Percentiles rank a stretch among this genome's conserved stretches.
Evolutionary conservation across 2,113 vertebrate genomes (phyloP).

Genomic region (Zosterops japonicus): DNA sequence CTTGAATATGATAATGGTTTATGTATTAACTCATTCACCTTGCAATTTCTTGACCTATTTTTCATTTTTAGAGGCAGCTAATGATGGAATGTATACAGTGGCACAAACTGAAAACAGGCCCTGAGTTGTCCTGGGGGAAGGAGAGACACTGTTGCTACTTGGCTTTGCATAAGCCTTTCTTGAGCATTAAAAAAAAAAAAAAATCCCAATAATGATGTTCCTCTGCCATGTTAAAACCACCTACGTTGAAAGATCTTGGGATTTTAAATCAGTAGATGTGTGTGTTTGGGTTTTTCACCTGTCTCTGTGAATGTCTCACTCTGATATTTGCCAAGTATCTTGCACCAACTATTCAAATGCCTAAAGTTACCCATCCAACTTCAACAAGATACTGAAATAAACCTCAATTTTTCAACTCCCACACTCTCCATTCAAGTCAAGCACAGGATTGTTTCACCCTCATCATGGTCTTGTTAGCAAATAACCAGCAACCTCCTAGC

Average conservation of each 20-base stretch:
- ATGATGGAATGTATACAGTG: background rate
- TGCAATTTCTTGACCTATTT: conserved; percentile 36
- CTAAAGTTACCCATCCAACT: background rate
- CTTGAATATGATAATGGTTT: background rate
- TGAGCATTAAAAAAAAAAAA: background rate
- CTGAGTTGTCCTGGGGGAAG: background rate
- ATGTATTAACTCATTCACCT: conserved; percentile 35
- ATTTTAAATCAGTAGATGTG: background rate
- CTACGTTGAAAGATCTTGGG: background rate
- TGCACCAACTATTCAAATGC: background rate
- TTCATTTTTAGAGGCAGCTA: conserved; percentile 4
- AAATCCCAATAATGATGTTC: background rate
- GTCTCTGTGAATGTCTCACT: background rate
- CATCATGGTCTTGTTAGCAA: background rate
- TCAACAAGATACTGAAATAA: background rate
- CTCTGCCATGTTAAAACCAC: background rate
- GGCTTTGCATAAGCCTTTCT: background rate
- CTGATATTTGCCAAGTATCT: background rate
- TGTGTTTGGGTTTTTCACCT: background rate
- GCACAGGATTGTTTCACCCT: background rate
- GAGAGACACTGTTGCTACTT: background rate
- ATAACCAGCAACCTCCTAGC: background rate
- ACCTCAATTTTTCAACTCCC: background rate
- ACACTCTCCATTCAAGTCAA: background rate
- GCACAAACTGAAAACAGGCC: background rate